Evolutionary conservation across 2,113 vertebrate genomes (phyloP), one percentile per base, ranked within the genome.

Genomic region (Leucopsar rothschildi): DNA sequence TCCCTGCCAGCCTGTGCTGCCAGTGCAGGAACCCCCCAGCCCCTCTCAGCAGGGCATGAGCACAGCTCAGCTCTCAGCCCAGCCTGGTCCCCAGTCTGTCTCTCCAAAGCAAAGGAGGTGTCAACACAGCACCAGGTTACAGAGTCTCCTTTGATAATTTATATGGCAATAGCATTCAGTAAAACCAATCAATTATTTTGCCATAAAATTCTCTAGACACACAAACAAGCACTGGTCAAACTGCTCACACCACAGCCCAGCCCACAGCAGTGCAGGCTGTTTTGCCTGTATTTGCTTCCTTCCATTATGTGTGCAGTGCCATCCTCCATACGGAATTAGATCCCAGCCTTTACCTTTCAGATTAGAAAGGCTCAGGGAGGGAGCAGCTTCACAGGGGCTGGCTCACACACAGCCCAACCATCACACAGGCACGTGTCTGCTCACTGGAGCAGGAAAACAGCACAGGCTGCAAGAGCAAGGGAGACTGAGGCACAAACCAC

Each of bases 341-440:
- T 70, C 11, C 33, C 52, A 40, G 3, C 16, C 55, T n/a, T 55
- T 20, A 60, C 71, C 60, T 77, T 23, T 25, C 56, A 6, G 64
- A 7, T 25, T 6, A 24, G 55, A 72, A 49, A 53, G 71, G 53
- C 47, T 33, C 31, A 12, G 59, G 56, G 66, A 80, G 29, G 66
- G 45, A 64, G 18, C 4, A 55, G 59, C 47, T 17, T 6, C 45
- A 12, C 14, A 29, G 80, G 42, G 1, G 1, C 60, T 2, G 2
- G 6, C 61, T 59, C 64, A 12, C 45, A 19, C 1, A 0, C 45
- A 61, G 70, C 47, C 88, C 68, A 33, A 1, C 33, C 60, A 40
- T 1, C 6, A 0, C 49, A 28, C 2, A 7, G 64, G 35, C 27
- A 27, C 0, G 0, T 1, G 1, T 15, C 27, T 10, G 2, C 66